phyloP scores from a whole-genome alignment of 2,888 invertebrate genomes.

The Thera britannica region DNA sequence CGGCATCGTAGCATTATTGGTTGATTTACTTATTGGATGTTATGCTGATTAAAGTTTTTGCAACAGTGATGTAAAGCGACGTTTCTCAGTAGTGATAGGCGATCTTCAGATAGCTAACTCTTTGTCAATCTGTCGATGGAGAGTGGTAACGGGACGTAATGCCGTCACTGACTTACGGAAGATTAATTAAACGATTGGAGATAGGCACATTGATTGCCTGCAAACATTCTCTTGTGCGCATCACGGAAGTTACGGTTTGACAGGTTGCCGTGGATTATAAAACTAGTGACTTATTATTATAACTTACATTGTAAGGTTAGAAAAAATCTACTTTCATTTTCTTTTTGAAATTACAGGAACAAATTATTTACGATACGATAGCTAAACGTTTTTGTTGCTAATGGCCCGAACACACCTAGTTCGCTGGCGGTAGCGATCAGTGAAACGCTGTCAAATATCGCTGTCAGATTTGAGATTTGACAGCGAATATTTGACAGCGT shows the following conservation, averaged over 20 bases:
- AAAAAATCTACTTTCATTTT: too few species aligned
- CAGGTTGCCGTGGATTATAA: neutral
- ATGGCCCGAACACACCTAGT: too few species aligned
- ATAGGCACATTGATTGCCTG: conserved; percentile 45
- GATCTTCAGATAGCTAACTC: conserved; percentile 38
- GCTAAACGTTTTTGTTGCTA: too few species aligned
- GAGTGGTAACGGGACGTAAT: conserved; percentile 48
- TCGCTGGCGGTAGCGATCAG: too few species aligned
- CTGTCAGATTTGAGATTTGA: too few species aligned
- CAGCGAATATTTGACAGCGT: too few species aligned
- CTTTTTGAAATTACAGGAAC: too few species aligned
- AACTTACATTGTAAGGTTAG: too few species aligned
- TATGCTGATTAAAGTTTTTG: conserved; percentile 41
- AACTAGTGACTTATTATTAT: neutral
- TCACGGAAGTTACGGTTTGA: neutral
- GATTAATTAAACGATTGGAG: conserved; percentile 65
- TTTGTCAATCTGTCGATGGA: conserved; percentile 44
- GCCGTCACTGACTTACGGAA: conserved; percentile 48
- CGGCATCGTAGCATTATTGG: neutral
- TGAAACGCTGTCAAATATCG: too few species aligned
- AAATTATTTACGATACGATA: too few species aligned
- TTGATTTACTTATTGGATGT: conserved; percentile 3
- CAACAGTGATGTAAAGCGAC: conserved; percentile 37
- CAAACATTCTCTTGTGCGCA: conserved; percentile 23
- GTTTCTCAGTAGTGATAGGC: conserved; percentile 53